phyloP scores from a whole-genome alignment of 2,113 vertebrate genomes.

The Trogon melanurus region DNA sequence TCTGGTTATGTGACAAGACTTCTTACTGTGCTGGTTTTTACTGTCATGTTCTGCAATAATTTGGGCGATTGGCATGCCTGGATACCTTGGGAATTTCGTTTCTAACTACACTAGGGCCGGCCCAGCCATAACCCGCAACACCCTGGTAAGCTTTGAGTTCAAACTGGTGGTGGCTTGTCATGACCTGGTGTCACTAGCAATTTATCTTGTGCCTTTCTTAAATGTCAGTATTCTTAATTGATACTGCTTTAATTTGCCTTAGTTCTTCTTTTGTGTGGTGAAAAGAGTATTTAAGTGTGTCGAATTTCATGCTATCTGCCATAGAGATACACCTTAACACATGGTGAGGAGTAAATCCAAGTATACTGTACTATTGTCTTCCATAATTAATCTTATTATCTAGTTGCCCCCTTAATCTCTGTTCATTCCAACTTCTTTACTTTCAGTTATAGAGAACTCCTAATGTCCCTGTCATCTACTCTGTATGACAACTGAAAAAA shows the following conservation, averaged over 20 bases:
- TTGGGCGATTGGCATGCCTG: no score
- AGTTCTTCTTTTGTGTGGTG: not conserved
- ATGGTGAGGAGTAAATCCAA: not conserved
- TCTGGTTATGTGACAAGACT: no score
- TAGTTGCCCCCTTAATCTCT: not conserved
- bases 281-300: not conserved
- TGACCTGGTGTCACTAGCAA: not conserved
- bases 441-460: not conserved
- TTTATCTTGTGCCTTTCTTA: not conserved
- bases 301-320: constrained; percentile 15
- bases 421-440: not conserved
- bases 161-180: not conserved
- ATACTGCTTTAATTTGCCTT: constrained; percentile 10
- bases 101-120: no score
- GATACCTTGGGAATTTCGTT: no score
- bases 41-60: no score
- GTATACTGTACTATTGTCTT: not conserved
- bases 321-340: not conserved
- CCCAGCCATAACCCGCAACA: no score
- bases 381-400: not conserved
- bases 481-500: not conserved
- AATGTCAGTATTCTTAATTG: not conserved
- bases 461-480: not conserved
- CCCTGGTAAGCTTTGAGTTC: not conserved
- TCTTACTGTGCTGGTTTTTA: no score